Base-by-base conservation (phyloP, 2,113 vertebrate genomes). In the Tonatia bakeri region DNA sequence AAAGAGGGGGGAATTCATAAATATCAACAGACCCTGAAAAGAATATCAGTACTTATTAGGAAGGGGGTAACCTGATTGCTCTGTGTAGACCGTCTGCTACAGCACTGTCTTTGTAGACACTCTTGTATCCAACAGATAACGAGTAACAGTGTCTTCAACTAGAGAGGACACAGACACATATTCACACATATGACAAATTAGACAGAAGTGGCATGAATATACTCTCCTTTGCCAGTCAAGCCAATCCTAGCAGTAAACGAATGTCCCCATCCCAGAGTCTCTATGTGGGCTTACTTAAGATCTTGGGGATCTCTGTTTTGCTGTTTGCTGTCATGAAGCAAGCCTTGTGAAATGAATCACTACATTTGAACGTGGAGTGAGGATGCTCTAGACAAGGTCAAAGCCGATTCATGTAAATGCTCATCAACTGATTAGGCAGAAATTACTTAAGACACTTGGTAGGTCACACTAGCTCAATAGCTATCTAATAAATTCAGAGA, bases 351-450 rank as follows among this genome's bases (percentile, higher is more conserved):
- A 79, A 80, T 43, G 38, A 83, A 8, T n/a, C 40, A 77, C n/a
- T 94, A 33, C 75, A 95, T 80, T 45, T 81, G 65, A 90, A 85
- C 56, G 26, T 40, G 38, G 4, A 54, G 13, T 73, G 26, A 72
- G 76, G 47, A 90, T 56, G 31, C n/a, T 67, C 64, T 47, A 93
- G 56, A 80, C 73, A 94, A 97, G 26, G 70, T 84, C 81, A 85
- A 90, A n/a, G 8, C 20, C 59, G 52, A 91, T 56, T 65, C 64
- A 56, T 24, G 36, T 64, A 87, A 90, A 92, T 54, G 69, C 11
- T 94, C 73, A 92, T 73, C 76, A 96, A 87, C 28, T 85, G 31
- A 91, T 87, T 65, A 86, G 82, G 36, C 52, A 96, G 54, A 93
- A 94, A 82, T 87, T 54, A 75, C 9, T 80, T 72, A 84, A 36